These are phyloP conservation scores for Erpetoichthys calabaricus DNA, from an alignment of 2,797 vertebrate genomes.

Conservation along the genomic window DNA sequence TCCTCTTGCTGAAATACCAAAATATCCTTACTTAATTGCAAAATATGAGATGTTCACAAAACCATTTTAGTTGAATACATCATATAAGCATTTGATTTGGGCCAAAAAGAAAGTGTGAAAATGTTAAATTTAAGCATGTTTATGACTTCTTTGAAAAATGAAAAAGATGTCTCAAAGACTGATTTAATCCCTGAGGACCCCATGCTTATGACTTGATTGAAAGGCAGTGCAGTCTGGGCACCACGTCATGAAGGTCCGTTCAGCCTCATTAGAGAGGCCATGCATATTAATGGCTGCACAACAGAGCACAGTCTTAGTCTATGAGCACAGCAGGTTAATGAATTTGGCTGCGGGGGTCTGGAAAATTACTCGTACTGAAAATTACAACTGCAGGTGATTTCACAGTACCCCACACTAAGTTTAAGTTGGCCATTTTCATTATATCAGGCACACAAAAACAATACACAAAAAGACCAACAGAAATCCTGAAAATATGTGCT, in stretches of 20 bases:
- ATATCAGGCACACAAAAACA: too few species aligned
- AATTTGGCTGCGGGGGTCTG: constrained; percentile 29
- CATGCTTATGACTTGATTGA: constrained; percentile 14
- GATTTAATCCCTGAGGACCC: constrained; percentile 16
- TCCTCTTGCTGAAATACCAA: too few species aligned
- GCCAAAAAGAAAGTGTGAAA: too few species aligned
- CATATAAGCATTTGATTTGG: too few species aligned
- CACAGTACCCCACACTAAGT: background rate
- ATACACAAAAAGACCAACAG: too few species aligned
- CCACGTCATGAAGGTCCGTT: constrained; percentile 17
- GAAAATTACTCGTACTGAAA: constrained; percentile 29
- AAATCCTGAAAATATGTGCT: too few species aligned
- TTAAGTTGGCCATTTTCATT: too few species aligned
- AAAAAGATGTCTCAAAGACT: constrained; percentile 11
- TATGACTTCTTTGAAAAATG: background rate
- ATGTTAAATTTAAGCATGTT: background rate
- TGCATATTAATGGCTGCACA: constrained; percentile 25
- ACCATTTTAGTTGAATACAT: too few species aligned
- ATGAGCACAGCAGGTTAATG: constrained; percentile 29
- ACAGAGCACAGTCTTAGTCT: constrained; percentile 22
- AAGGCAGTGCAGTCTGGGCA: constrained; percentile 13
- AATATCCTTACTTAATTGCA: too few species aligned
- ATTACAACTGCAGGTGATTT: constrained; percentile 19
- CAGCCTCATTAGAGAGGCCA: constrained; percentile 30
- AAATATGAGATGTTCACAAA: too few species aligned